Conservation (phyloP, 2,113 vertebrate genomes). For the Tyrannus savana region DNA sequence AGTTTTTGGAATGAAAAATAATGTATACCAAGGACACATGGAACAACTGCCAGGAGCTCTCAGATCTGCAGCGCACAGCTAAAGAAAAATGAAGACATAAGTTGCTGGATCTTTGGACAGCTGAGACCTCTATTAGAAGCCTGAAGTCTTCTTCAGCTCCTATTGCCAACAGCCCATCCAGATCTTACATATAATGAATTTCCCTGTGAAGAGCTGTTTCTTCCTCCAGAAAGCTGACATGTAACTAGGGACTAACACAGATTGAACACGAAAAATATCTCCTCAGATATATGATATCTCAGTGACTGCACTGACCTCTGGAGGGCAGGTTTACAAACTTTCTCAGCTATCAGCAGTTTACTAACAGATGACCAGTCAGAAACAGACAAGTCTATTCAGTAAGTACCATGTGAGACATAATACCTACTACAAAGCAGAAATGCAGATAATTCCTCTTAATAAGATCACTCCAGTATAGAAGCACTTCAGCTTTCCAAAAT, state of each 20-base stretch:
- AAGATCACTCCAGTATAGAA: background rate
- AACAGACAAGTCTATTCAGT: background rate
- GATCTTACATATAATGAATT: rapidly evolving
- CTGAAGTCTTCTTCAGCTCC: background rate
- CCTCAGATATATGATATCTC: background rate
- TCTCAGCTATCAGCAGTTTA: background rate
- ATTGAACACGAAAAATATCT: background rate
- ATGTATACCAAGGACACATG: background rate
- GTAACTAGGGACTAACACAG: background rate
- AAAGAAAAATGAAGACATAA: background rate
- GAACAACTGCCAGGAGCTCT: background rate
- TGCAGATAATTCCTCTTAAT: background rate
- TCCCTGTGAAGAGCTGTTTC: background rate
- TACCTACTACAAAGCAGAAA: background rate
- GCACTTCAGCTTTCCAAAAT: background rate
- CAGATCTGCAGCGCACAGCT: background rate
- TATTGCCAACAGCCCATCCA: background rate
- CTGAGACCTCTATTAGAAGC: background rate
- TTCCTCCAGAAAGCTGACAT: background rate
- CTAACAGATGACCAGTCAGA: background rate
- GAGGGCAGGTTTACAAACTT: background rate
- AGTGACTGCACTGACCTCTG: background rate
- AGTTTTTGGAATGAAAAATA: background rate
- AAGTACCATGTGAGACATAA: background rate
- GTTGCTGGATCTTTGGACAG: background rate